Evolutionary conservation across 1,140 invertebrate genomes (phyloP).

Genomic region (Nasonia giraulti): DNA sequence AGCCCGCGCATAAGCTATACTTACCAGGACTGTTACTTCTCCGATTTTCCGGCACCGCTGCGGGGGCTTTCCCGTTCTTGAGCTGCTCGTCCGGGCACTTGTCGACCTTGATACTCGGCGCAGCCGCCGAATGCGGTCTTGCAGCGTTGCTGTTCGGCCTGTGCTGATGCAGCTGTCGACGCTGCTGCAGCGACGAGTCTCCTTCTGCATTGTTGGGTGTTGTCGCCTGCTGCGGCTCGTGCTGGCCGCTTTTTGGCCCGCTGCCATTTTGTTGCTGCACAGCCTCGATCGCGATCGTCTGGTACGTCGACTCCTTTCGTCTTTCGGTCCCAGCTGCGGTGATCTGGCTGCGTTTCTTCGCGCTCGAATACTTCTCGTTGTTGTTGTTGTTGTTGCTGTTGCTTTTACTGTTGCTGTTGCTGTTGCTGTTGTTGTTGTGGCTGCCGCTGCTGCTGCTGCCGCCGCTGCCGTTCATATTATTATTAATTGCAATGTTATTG

Average conservation of each 20-base stretch:
- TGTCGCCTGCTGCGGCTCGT: not conserved
- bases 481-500: not conserved
- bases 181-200: not conserved
- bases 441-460: not conserved
- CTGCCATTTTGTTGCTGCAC: not conserved
- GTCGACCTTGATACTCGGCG: slow-evolving; percentile 65
- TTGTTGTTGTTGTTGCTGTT: not conserved
- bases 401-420: too few species aligned
- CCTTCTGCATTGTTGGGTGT: not conserved
- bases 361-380: not conserved
- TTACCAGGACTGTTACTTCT: not conserved
- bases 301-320: slow-evolving; percentile 10
- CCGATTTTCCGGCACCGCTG: not conserved
- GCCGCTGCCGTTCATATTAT: too few species aligned
- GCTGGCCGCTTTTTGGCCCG: not conserved
- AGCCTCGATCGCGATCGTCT: slow-evolving; percentile 6
- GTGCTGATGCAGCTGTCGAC: not conserved
- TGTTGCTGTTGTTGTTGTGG: not conserved
- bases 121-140: slow-evolving; percentile 66
- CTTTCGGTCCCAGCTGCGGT: not conserved
- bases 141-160: slow-evolving; percentile 23
- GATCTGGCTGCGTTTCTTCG: not conserved
- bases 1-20: not conserved
- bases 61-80: not conserved
- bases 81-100: slow-evolving; percentile 55